Evolutionary conservation across 2,888 invertebrate genomes (phyloP), one percentile per base, ranked within the genome.

Genomic region (Mystacides longicornis): DNA sequence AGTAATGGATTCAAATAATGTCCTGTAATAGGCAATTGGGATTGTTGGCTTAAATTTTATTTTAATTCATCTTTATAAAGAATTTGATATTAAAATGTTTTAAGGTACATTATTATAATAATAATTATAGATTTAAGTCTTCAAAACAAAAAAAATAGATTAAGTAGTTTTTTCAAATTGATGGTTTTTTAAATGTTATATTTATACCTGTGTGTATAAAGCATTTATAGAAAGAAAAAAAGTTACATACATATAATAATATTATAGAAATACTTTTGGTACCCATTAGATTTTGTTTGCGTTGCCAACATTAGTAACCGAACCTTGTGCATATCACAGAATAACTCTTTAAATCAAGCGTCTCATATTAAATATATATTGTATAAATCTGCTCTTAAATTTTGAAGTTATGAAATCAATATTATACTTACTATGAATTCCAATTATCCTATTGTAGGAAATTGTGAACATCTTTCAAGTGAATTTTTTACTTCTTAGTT

Each of bases 101-200:
- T 51, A 52, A 43, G 20, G 33, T 57, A 51, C 50, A 56, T 56
- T 54, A n/a, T n/a, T n/a, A n/a, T n/a, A n/a, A n/a, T n/a, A n/a
- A n/a, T 45, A 55, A 23, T 52, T 50, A 57, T 57, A 55, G 49
- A 33, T 45, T 37, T 57, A 55, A 55, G 58, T 55, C 52, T 52
- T 52, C 51, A 49, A n/a, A 27, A 58, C 55, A 55, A 51, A 57
- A 55, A 20, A 20, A 52, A 52, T 48, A 49, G 46, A 53, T 37
- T 58, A 58, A 58, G 58, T 58, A 58, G 58, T 53, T 56, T 58
- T 59, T 61, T 59, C 61, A 61, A 61, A 59, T 61, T 59, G 55
- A 55, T 61, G 49, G 52, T 59, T 60, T 59, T 42, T 49, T n/a
- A 27, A 37, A 7, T 37, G 37, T 37, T 7, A 37, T 14, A 37